Conservation (phyloP, 2,888 invertebrate species). For the Caenorhabditis virilis region DNA sequence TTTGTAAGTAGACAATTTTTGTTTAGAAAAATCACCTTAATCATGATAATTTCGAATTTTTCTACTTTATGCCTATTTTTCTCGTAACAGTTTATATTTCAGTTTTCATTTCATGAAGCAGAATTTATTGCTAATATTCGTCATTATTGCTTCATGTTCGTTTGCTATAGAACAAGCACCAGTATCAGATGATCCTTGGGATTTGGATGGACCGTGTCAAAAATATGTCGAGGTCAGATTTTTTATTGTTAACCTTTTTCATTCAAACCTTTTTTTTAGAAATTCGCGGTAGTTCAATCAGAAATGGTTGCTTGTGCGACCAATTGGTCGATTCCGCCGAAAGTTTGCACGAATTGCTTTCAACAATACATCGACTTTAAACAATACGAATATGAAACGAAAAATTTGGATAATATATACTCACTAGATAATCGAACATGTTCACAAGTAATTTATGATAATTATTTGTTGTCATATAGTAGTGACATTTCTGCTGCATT, state of each 20-base stretch:
- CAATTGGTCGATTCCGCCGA: conserved; percentile 64
- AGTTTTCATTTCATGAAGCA: too few species aligned
- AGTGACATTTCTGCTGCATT: conserved; percentile 57
- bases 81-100: too few species aligned
- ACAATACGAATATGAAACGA: conserved; percentile 59
- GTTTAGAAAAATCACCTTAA: not conserved
- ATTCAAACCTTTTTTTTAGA: conserved; percentile 26
- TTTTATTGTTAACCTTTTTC: not conserved
- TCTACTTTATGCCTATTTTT: not conserved
- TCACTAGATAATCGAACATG: conserved; percentile 58
- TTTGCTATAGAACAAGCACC: conserved; percentile 17
- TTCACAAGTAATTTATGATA: conserved; percentile 62
- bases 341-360: conserved; percentile 66
- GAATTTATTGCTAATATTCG: not conserved
- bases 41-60: not conserved
- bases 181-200: conserved; percentile 51
- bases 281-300: conserved; percentile 45
- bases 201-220: conserved; percentile 63
- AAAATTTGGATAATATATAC: conserved; percentile 50
- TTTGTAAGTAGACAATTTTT: not conserved
- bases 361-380: conserved; percentile 61
- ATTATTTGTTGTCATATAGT: conserved; percentile 63
- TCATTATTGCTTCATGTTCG: too few species aligned
- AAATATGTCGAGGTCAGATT: conserved; percentile 56
- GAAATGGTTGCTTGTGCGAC: conserved; percentile 60